These are phyloP conservation scores for Sardinella longiceps DNA, from an alignment of 2,797 vertebrate genomes.

Conservation along the genomic window DNA sequence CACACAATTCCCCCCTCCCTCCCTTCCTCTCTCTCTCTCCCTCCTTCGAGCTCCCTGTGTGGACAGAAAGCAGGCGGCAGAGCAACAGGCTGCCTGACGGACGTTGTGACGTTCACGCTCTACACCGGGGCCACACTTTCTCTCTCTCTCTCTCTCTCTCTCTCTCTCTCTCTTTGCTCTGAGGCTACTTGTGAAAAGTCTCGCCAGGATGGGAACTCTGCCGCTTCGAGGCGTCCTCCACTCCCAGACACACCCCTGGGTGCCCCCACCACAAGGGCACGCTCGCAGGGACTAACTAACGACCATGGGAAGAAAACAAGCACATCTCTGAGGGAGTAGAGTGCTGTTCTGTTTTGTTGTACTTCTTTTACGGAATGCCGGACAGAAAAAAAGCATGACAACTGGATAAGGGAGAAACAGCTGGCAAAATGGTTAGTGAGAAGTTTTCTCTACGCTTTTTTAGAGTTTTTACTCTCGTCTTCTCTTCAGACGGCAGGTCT, in stretches of 20 bases:
- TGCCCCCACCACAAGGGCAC: constrained; percentile 18
- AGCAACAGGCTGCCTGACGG: constrained; percentile 63
- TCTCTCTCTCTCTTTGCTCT: neutral
- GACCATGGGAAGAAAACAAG: constrained; percentile 59
- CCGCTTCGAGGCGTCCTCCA: constrained; percentile 39
- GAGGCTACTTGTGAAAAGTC: constrained; percentile 39
- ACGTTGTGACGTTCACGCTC: neutral
- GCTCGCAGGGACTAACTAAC: neutral
- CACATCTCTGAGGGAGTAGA: neutral
- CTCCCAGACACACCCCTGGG: constrained; percentile 46
- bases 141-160: too few relatives aligned
- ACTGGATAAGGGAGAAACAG: constrained; percentile 54
- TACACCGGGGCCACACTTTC: neutral
- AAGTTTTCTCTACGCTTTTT: constrained; percentile 31
- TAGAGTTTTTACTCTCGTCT: neutral
- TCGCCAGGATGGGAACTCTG: constrained; percentile 60
- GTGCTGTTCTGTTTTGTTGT: neutral
- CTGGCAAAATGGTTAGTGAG: constrained; percentile 72
- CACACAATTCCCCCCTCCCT: neutral
- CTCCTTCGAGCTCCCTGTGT: neutral
- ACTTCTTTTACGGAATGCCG: constrained; percentile 48
- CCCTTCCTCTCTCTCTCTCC: neutral
- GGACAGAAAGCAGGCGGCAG: constrained; percentile 52
- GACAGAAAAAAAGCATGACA: constrained; percentile 57
- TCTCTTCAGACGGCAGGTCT: constrained; percentile 32